phyloP scores from a whole-genome alignment of 2,113 vertebrate genomes.

The Rhegmatorhina hoffmannsi region DNA sequence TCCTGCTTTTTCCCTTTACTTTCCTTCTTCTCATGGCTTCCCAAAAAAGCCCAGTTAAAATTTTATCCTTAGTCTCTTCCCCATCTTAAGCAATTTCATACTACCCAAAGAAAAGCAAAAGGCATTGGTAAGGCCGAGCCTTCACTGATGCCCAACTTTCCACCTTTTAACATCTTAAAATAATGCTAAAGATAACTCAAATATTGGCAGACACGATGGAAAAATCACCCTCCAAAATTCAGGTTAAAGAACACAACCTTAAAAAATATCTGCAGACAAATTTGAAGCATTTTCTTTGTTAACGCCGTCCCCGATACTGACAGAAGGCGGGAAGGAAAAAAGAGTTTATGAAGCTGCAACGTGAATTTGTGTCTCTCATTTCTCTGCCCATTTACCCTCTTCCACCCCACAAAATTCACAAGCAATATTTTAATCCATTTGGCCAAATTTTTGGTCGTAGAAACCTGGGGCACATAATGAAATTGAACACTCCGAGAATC shows the following conservation, averaged over 20 bases:
- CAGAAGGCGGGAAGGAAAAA: not conserved
- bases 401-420: not conserved
- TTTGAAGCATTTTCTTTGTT: not conserved
- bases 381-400: not conserved
- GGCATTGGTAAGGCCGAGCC: not conserved
- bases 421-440: not conserved
- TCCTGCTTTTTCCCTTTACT: not conserved
- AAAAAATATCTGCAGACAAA: not conserved
- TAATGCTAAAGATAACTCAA: not conserved
- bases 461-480: not conserved
- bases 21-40: not conserved
- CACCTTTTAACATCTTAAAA: not conserved
- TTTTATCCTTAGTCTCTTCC: not conserved
- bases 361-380: not conserved
- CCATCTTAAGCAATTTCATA: not conserved
- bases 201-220: not conserved
- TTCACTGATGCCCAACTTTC: accelerated
- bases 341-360: not conserved
- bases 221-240: not conserved
- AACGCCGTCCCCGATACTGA: not conserved
- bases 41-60: not conserved
- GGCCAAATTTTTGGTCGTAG: accelerated
- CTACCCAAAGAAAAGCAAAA: not conserved
- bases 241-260: not conserved
- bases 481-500: accelerated